A percentile compares a stretch with the other conserved stretches of the same genome.
These are phyloP conservation scores for Myotis daubentonii DNA, from an alignment of 2,797 vertebrate genomes.

Conservation along the genomic window DNA sequence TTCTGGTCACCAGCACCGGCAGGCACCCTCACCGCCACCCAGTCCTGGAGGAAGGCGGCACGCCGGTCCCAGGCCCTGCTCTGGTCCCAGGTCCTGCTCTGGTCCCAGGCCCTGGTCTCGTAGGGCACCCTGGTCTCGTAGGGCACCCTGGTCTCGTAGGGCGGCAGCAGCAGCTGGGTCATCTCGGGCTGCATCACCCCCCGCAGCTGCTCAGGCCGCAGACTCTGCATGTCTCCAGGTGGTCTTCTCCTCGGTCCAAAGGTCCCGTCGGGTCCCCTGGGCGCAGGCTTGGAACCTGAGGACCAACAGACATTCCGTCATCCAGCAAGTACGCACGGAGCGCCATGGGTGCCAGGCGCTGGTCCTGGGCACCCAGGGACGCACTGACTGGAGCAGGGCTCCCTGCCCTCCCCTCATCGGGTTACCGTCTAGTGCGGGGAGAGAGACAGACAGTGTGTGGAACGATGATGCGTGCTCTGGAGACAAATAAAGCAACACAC, in stretches of 20 bases:
- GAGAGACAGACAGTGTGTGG: not conserved
- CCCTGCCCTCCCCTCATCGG: not conserved
- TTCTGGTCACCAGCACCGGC: not conserved
- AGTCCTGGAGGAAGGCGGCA: not conserved
- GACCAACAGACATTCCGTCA: not conserved
- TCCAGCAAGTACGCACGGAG: not conserved
- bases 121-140: no score
- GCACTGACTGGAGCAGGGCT: rapidly evolving
- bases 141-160: no score
- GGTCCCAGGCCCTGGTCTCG: no score
- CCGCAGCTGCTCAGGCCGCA: conserved; percentile 42
- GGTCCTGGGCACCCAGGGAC: not conserved
- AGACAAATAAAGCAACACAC: not conserved
- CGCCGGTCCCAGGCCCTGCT: conserved; percentile 59
- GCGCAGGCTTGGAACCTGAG: conserved; percentile 19
- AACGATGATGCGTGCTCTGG: rapidly evolving
- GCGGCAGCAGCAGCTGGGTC: not conserved
- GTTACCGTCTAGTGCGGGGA: rapidly evolving
- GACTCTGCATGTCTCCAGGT: conserved; percentile 54
- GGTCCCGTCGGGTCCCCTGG: not conserved
- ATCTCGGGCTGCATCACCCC: conserved; percentile 50
- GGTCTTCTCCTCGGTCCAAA: rapidly evolving
- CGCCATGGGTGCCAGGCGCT: rapidly evolving
- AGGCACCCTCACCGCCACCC: conserved; percentile 54
- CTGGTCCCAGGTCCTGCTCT: conserved; percentile 56